Evolutionary conservation across 2,888 invertebrate genomes (phyloP).

Genomic region (Sinohyriopsis cumingii): DNA sequence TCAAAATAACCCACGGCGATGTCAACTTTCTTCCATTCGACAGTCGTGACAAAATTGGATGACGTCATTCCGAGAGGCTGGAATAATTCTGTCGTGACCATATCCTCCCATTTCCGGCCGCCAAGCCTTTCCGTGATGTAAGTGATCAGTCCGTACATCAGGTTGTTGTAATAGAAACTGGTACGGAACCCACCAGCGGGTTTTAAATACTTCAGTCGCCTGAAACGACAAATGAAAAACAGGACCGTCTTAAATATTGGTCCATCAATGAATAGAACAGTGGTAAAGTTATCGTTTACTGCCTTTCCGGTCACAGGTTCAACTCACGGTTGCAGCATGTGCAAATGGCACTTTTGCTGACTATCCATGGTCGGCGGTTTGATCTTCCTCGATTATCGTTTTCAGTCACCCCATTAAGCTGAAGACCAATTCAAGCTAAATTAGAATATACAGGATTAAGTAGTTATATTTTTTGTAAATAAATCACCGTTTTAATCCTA

Average conservation of each 20-base stretch:
- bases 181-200: conserved; percentile 50
- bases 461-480: too few species aligned
- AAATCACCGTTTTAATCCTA: too few species aligned
- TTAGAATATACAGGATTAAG: too few species aligned
- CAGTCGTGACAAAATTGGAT: conserved; percentile 58
- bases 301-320: too few species aligned
- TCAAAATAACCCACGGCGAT: conserved; percentile 53
- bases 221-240: conserved; percentile 26
- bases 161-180: conserved; percentile 63
- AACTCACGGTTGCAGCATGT: too few species aligned
- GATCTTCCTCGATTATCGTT: too few species aligned
- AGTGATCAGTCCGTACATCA: conserved; percentile 65
- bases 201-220: conserved; percentile 40
- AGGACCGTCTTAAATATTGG: background rate
- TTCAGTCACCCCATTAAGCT: too few species aligned
- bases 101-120: conserved; percentile 59
- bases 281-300: too few species aligned
- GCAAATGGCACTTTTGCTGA: too few species aligned
- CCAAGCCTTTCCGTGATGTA: conserved; percentile 57
- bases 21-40: conserved; percentile 40
- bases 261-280: too few species aligned
- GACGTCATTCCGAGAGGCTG: conserved; percentile 60
- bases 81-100: conserved; percentile 55
- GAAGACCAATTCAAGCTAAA: too few species aligned
- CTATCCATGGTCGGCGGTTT: too few species aligned